phyloP scores from a whole-genome alignment of 64 coral and sea anemone species.

The Montipora cactus region DNA sequence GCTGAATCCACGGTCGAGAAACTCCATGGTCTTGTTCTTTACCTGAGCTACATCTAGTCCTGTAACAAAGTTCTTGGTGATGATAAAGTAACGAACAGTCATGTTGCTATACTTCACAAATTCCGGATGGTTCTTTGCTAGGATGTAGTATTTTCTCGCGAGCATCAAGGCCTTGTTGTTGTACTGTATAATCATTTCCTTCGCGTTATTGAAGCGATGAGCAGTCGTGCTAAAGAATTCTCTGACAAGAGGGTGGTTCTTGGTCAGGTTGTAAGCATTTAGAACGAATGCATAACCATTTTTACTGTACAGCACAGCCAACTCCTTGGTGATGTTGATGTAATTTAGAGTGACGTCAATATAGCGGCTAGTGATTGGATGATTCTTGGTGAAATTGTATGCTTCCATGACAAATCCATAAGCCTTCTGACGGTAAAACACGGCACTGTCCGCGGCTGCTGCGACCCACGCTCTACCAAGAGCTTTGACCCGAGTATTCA shows the following conservation, averaged over 20 bases:
- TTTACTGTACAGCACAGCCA: slow-evolving; percentile 9
- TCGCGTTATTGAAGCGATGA: slow-evolving; percentile 74
- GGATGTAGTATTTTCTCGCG: slow-evolving; percentile 50
- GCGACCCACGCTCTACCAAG: slow-evolving; percentile 10
- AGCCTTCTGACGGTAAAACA: slow-evolving; percentile 54
- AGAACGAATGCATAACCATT: slow-evolving; percentile 38
- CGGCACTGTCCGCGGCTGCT: slow-evolving; percentile 1
- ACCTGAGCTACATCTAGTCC: slow-evolving; percentile 63
- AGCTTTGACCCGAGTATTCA: slow-evolving; percentile 4
- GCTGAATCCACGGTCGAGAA: neutral
- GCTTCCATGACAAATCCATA: slow-evolving; percentile 53
- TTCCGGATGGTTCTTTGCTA: slow-evolving; percentile 59
- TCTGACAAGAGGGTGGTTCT: slow-evolving; percentile 56
- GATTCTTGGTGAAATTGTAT: slow-evolving; percentile 68
- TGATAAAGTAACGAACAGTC: slow-evolving; percentile 68
- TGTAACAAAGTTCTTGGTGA: slow-evolving; percentile 57
- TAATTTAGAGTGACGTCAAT: neutral
- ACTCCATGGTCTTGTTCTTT: slow-evolving; percentile 52
- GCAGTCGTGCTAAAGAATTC: slow-evolving; percentile 42
- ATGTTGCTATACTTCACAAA: slow-evolving; percentile 29
- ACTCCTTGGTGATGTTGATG: slow-evolving; percentile 58
- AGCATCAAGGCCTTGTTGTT: slow-evolving; percentile 3
- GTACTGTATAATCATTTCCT: slow-evolving; percentile 15
- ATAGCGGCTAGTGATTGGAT: slow-evolving; percentile 25
- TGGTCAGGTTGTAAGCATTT: slow-evolving; percentile 72